Evolutionary conservation across 2,888 invertebrate species (phyloP), one percentile per base, ranked within the genome.

Genomic region (Spodoptera picta): DNA sequence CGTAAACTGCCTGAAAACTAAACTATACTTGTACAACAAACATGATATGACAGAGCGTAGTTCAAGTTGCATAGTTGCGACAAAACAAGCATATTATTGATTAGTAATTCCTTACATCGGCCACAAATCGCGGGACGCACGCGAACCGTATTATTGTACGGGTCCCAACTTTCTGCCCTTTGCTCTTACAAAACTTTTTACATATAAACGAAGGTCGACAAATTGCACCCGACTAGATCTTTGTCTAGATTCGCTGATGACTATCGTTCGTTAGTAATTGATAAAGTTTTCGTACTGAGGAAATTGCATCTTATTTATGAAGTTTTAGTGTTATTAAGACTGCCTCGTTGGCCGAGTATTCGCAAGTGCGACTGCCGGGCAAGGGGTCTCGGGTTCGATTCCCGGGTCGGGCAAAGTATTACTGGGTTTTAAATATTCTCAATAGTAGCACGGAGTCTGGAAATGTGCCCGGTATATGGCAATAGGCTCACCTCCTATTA

Each of bases 61-160:
- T 72, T 69, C 58, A 60, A 72, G 72, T 66, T 69, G 77, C 79
- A 75, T 65, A 69, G 73, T 73, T 57, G 63, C 60, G 67, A 56
- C 60, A 59, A 75, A 73, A 70, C 73, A 66, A 55, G 67, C 62
- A 52, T 53, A 65, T 63, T 82, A 82, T 82, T 80, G 82, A 82
- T 82, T 82, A 75, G 62, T 77, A 64, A 83, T 80, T 81, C 75
- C 64, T 70, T 69, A 73, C 75, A 69, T 73, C 66, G 75, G 60
- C 63, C 58, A 41, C 70, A 69, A 78, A 76, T 81, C 74, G 72
- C 50, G 65, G 59, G 53, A 27, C 45, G 59, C 82, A 82, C 83
- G 82, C 82, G 62, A 82, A 46, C 65, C 41, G 7, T 42, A 48
- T 65, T 70, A 68, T 65, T 75, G 68, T 75, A 64, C 51, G 60